Evolutionary conservation across 2,888 invertebrate genomes (phyloP), one percentile per base, ranked within the genome.

Genomic region (Ochropleura leucogaster): DNA sequence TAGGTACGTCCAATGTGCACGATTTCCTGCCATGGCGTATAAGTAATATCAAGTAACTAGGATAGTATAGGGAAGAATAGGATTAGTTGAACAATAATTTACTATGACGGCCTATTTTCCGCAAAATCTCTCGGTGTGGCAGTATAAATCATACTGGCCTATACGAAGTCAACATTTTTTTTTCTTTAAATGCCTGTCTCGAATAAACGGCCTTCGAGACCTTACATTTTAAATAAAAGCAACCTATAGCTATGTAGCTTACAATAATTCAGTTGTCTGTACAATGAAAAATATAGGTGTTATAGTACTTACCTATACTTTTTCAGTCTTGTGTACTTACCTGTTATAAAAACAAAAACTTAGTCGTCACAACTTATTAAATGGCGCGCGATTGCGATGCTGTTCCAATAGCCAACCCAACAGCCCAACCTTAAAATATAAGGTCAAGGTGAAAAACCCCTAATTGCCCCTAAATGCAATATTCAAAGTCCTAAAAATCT

Each of bases 1-100:
- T 79, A 78, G 62, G 71, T 68, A 74, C 49, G 44, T 59, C 10
- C 57, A 67, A 77, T 68, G 67, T 59, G 14, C 49, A 44, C 49
- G 20, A 44, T 40, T 77, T 46, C 40, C 18, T 51, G 6, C n/a
- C 44, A 12, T 57, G 18, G 18, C 16, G n/a, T n/a, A n/a, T n/a
- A n/a, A n/a, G n/a, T n/a, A 18, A 60, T 18, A n/a, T 4, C 9
- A 20, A 30, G 3, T 18, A 51, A 46, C 9, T 4, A 3, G 42
- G 44, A 59, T 59, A 16, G 16, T 16, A 16, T 16, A 59, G 30
- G 8, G 57, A 16, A 62, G 12, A 44, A 7, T 1, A n/a, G 62
- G n/a, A 44, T n/a, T 62, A 12, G 44, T n/a, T 62, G 60, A 6
- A 30, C 16, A 30, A 30, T 30, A 30, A 8, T 14, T 14, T 16